phyloP scores from a whole-genome alignment of 2,888 invertebrate species.

The Ophion ventricosus region DNA sequence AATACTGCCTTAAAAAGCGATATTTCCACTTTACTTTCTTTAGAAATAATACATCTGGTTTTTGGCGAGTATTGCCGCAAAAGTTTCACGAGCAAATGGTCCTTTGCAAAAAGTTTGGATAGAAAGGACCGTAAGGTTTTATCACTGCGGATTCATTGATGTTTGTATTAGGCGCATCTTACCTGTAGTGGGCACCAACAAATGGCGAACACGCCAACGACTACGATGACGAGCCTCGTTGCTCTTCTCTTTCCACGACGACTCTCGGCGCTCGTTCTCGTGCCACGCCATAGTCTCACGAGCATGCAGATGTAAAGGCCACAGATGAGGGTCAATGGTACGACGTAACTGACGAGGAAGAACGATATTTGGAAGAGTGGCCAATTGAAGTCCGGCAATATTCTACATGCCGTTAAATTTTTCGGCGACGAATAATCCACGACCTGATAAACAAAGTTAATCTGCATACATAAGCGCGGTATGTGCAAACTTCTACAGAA shows the following conservation, averaged over 20 bases:
- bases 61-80: neutral
- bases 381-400: conserved; percentile 81
- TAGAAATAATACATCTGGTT: neutral
- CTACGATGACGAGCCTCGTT: conserved; percentile 95
- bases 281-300: conserved; percentile 94
- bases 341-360: conserved; percentile 94
- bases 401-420: conserved; percentile 77
- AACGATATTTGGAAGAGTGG: conserved; percentile 90
- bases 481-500: conserved; percentile 19
- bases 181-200: conserved; percentile 98
- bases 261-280: conserved; percentile 91
- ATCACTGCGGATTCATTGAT: neutral
- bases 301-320: conserved; percentile 95
- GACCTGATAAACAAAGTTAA: conserved; percentile 74
- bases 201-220: conserved; percentile 95
- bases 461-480: conserved; percentile 69
- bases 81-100: neutral
- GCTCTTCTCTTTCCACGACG: conserved; percentile 94
- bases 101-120: neutral
- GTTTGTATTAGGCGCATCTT: conserved; percentile 71
- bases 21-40: neutral
- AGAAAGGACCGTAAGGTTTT: neutral
- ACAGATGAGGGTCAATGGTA: conserved; percentile 94
- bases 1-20: conserved; percentile 21
- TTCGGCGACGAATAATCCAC: conserved; percentile 65